These are phyloP conservation scores for Thalassarche chlororhynchos DNA, from an alignment of 2,113 vertebrate species.

Conservation along the genomic window DNA sequence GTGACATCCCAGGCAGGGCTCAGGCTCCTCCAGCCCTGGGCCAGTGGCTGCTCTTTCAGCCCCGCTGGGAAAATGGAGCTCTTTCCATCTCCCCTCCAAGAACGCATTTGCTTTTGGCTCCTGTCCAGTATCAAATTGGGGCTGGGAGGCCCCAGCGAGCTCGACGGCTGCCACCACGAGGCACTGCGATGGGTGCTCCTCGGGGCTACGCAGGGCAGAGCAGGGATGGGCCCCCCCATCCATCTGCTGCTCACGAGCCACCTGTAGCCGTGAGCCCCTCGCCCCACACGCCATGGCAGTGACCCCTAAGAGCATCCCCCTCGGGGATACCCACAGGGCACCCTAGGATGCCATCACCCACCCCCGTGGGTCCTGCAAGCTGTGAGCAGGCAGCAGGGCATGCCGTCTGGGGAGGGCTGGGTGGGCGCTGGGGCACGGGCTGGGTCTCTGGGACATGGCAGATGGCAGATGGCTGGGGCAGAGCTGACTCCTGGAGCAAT, in stretches of 20 bases:
- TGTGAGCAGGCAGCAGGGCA: neutral
- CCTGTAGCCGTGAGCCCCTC: neutral
- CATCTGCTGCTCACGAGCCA: neutral
- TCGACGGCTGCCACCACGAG: fast-evolving
- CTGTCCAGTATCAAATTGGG: neutral
- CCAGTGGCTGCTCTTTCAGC: neutral
- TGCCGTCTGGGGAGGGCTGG: neutral
- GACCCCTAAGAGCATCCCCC: neutral
- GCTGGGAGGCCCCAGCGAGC: neutral
- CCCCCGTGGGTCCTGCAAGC: too few species aligned
- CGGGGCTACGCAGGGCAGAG: fast-evolving
- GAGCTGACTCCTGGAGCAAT: neutral
- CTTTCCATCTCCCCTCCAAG: neutral
- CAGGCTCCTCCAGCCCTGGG: neutral
- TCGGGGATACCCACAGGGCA: neutral
- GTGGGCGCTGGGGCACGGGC: neutral
- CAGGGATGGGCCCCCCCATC: neutral
- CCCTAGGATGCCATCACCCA: neutral
- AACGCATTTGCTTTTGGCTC: neutral
- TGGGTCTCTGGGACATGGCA: neutral
- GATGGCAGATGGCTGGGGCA: neutral
- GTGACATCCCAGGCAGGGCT: neutral
- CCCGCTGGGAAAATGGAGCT: neutral
- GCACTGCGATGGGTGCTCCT: neutral
- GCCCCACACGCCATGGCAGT: fast-evolving